Evolutionary conservation across 1,140 invertebrate species (phyloP), one percentile per base, ranked within the genome.

Genomic region (Bombyx mandarina): DNA sequence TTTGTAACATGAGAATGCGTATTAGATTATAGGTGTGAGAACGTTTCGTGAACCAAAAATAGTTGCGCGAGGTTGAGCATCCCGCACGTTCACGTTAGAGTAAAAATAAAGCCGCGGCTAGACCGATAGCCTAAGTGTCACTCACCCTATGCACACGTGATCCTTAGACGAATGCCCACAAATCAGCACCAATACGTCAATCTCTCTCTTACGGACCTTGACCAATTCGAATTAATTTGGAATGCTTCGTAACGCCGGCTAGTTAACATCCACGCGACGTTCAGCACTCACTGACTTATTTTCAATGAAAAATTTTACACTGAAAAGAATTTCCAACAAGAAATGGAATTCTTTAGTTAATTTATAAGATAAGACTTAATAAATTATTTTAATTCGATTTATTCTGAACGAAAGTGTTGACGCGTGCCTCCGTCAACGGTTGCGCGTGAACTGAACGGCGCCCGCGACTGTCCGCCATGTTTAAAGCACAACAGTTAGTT

Each of bases 31-130:
- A 77, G 71, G 71, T 77, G 77, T 70, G 73, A 18, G 12, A 80
- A 76, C 76, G 73, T 66, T 63, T 66, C 67, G 67, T 75, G 67
- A 54, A 71, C 79, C 76, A 77, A 86, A 83, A 86, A 86, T 83
- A 86, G 82, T 68, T 75, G 62, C 73, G 71, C 63, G 61, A 65
- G 54, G 10, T 22, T 45, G 75, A 66, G 73, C 76, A 79, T 80
- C 74, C 60, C 72, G 67, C 62, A 71, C 61, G 67, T 71, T 61
- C 53, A 60, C 60, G 68, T 35, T 35, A 35, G 26, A 73, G 69
- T 81, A 82, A 79, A 85, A 85, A 85, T 85, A 85, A 75, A 77
- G 63, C 67, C 65, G 61, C 51, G 62, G 57, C 69, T 80, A 78
- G 71, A 61, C 69, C 72, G 65, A 62, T 6, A 49, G 46, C 61